Conservation (phyloP, 2,797 vertebrate species). For the Argyrosomus regius region DNA sequence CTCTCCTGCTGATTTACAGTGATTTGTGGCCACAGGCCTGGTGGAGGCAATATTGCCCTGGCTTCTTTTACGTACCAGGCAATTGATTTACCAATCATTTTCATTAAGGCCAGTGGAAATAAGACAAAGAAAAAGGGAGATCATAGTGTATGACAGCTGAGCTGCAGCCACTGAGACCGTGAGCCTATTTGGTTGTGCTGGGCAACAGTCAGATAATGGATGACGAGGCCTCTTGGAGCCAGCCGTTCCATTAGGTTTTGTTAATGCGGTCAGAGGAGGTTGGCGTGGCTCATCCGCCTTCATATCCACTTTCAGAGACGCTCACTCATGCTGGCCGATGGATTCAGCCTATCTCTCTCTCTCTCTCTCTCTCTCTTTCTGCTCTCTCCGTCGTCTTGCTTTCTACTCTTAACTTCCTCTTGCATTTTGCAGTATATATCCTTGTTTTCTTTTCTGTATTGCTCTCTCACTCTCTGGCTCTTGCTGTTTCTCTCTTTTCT, state of each 20-base stretch:
- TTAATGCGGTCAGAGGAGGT: constrained; percentile 86
- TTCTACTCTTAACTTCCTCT: constrained; percentile 25
- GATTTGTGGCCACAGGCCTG: constrained; percentile 59
- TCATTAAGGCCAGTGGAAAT: constrained; percentile 70
- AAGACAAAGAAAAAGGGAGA: constrained; percentile 70
- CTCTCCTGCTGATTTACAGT: constrained; percentile 48
- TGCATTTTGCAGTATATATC: constrained; percentile 9
- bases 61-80: constrained; percentile 57
- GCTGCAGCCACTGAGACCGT: constrained; percentile 66
- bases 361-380: constrained; percentile 19
- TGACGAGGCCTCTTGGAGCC: constrained; percentile 83
- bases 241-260: constrained; percentile 86
- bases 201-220: constrained; percentile 88
- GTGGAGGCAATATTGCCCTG: constrained; percentile 53
- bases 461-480: background rate
- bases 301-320: constrained; percentile 82
- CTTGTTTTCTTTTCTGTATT: background rate
- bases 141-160: constrained; percentile 63
- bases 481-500: background rate
- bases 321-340: constrained; percentile 72
- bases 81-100: constrained; percentile 75
- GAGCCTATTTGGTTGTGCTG: constrained; percentile 76
- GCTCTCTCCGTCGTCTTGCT: constrained; percentile 40
- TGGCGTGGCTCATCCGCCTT: constrained; percentile 81
- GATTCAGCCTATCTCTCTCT: constrained; percentile 43